These are phyloP conservation scores for Drosophila melanosoma DNA, from an alignment of 2,888 invertebrate genomes.

Conservation along the genomic window DNA sequence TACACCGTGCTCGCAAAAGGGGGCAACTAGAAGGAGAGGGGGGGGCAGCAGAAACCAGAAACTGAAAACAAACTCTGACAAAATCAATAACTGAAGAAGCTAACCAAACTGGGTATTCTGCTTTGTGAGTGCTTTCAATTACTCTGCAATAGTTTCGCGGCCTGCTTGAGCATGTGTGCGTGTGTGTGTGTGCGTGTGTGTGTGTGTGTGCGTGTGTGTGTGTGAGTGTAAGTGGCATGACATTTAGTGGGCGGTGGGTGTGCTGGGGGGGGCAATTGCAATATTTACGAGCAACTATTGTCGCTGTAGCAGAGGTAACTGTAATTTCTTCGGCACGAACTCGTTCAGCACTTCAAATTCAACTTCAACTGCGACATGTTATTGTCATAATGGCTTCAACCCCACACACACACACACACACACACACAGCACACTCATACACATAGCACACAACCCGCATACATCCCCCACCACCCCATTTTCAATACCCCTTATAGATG, in stretches of 20 bases:
- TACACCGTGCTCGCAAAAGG: no score
- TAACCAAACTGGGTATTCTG: slow-evolving; percentile 34
- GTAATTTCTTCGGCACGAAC: slow-evolving; percentile 56
- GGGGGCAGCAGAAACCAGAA: neutral
- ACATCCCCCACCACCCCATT: neutral
- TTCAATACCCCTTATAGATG: neutral
- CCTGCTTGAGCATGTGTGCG: neutral
- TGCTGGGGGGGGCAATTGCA: slow-evolving; percentile 3
- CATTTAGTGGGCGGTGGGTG: neutral
- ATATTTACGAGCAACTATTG: slow-evolving; percentile 49
- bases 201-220: slow-evolving; percentile 5
- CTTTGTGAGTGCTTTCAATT: slow-evolving; percentile 68
- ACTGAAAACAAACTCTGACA: slow-evolving; percentile 5
- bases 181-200: neutral
- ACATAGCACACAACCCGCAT: neutral
- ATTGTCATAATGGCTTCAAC: slow-evolving; percentile 70
- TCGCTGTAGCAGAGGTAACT: slow-evolving; percentile 22
- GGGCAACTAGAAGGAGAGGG: neutral
- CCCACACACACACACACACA: neutral
- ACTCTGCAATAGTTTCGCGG: slow-evolving; percentile 63
- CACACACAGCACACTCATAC: neutral
- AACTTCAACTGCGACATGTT: slow-evolving; percentile 73
- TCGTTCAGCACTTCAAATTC: slow-evolving; percentile 47
- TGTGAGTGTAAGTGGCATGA: neutral
- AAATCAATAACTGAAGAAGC: slow-evolving; percentile 55